Evolutionary conservation across 2,113 vertebrate genomes (phyloP), one percentile per base, ranked within the genome.

Genomic region (Equus przewalskii): DNA sequence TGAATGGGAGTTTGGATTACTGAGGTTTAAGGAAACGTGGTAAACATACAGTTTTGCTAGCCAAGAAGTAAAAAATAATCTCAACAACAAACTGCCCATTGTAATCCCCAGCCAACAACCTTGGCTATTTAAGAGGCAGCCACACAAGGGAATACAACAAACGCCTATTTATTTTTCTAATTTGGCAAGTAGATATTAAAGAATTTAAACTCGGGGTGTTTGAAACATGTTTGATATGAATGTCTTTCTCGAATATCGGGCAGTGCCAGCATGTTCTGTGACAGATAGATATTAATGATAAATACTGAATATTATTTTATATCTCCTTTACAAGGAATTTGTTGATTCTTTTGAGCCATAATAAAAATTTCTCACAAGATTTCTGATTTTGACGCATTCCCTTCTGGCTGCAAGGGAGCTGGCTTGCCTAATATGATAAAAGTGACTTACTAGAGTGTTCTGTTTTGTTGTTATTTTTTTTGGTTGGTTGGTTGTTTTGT

Each of bases 211-310:
- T 54, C 16, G 19, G 44, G 84, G 4, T 16, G 86, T 94, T 83
- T 56, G 94, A 93, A 94, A 76, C 36, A 76, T 44, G 73, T 94
- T 85, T 94, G 4, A 79, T 87, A 33, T 18, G 36, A 65, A 0
- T 79, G 36, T 69, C 54, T 91, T 97, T 78, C 54, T 89, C 49
- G 22, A 93, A 73, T 73, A 49, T 30, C 93, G 30, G 28, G 15
- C 33, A 92, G 18, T 36, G 70, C 67, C 75, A 94, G 33, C 4
- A n/a, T 84, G 65, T 11, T 79, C 62, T 58, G 21, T 41, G 28
- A 18, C 24, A 81, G 28, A 54, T 33, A 93, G 79, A 73, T 60
- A 60, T 70, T 79, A 36, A 18, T 36, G 30, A 33, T 83, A 84
- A 88, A 72, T 79, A 41, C 36, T 82, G 44, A 64, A 56, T 88